Evolutionary conservation across 37 sponge, comb jelly and placozoan genomes (phyloP).

Genomic region (Aplysina aerophoba): DNA sequence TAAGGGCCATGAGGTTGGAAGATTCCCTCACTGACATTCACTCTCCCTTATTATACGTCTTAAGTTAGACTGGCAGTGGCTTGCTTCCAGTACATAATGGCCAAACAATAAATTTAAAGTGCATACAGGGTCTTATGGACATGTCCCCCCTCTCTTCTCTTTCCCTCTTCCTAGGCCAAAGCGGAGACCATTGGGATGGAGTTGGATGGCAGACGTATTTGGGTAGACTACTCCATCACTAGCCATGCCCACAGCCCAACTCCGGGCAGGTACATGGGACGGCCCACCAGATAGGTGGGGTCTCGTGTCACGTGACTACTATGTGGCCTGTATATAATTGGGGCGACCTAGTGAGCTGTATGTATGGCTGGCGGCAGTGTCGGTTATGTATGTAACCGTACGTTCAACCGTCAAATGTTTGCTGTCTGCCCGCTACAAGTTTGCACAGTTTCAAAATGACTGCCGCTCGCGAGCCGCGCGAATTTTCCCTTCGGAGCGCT

Average conservation of each 20-base stretch:
- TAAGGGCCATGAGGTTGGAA: too few relatives aligned
- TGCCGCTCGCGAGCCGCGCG: too few relatives aligned
- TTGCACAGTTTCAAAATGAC: too few relatives aligned
- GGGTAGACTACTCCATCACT: conserved; percentile 98
- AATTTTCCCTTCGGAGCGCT: too few relatives aligned
- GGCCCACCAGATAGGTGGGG: conserved; percentile 71
- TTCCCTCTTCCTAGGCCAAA: conserved; percentile 70
- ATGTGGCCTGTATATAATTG: too few relatives aligned
- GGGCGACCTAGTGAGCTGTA: background rate
- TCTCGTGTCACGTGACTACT: background rate
- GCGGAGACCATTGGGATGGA: conserved; percentile 91
- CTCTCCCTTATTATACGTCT: too few relatives aligned
- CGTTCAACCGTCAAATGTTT: background rate
- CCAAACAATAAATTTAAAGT: too few relatives aligned
- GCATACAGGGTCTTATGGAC: too few relatives aligned
- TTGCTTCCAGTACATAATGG: too few relatives aligned
- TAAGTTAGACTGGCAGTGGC: too few relatives aligned
- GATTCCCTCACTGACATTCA: too few relatives aligned
- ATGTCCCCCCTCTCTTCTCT: background rate
- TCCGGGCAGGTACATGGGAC: conserved; percentile 97
- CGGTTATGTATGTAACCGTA: background rate
- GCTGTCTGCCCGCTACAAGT: background rate
- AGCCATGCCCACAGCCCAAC: conserved; percentile 97
- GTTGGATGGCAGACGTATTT: conserved; percentile 86
- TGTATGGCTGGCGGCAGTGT: too few relatives aligned